Evolutionary conservation across 2,113 vertebrate genomes (phyloP).

Genomic region (Ovis canadensis): DNA sequence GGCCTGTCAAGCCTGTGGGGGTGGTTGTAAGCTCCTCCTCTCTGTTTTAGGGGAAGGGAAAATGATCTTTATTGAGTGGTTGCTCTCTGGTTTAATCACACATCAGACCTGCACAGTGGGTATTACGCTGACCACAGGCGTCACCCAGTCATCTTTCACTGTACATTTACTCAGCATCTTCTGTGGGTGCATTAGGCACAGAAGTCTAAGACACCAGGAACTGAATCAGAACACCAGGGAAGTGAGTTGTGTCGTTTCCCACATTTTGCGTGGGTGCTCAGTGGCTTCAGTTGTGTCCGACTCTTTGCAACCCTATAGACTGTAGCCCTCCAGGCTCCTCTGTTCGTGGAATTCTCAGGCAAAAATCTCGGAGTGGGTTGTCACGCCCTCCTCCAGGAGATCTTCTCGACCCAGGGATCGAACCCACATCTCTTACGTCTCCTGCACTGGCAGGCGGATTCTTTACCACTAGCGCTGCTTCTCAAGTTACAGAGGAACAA

Average conservation of each 20-base stretch:
- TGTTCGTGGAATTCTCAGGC: background rate
- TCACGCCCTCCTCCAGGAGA: background rate
- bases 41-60: background rate
- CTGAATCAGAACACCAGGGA: background rate
- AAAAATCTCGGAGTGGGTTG: background rate
- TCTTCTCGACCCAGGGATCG: background rate
- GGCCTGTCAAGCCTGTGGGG: background rate
- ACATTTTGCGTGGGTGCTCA: background rate
- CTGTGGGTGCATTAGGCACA: background rate
- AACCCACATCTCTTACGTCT: background rate
- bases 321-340: background rate
- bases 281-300: background rate
- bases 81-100: background rate
- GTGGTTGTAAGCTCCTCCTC: background rate
- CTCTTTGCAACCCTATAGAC: background rate
- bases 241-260: background rate
- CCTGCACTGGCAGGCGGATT: background rate
- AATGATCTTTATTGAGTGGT: background rate
- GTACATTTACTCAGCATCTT: background rate
- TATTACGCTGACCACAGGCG: background rate
- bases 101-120: background rate
- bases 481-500: background rate
- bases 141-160: background rate
- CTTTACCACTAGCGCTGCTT: background rate
- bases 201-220: background rate